Evolutionary conservation across 2,888 invertebrate genomes (phyloP), one percentile per base, ranked within the genome.

Genomic region (Toxonevra muliebris): DNA sequence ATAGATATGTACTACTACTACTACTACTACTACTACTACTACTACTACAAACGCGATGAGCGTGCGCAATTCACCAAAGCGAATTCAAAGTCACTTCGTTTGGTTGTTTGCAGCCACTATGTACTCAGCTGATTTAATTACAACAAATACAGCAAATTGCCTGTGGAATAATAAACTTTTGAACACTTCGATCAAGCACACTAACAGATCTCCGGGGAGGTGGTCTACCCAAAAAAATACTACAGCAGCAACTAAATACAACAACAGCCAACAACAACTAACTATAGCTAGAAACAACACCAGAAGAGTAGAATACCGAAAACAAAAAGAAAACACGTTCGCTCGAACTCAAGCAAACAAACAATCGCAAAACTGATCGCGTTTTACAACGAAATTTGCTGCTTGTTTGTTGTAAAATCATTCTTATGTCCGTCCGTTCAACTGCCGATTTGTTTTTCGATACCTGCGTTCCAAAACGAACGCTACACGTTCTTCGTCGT

Each of bases 191-290:
- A 65, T 19, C 15, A 66, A 66, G 53, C 52, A 70, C 52, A 70
- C 67, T 67, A 72, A 72, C 69, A 67, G 69, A 65, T 62, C 72
- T 70, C 70, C 48, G 62, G 72, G 72, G 71, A 65, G 61, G 65
- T 65, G 57, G 48, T 15, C 13, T 13, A 15, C 2, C 57, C 17
- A 10, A 17, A 54, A 17, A 54, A 19, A 15, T 50, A 13, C 20
- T 19, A 57, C 65, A 58, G 17, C 70, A 70, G 63, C 68, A 63
- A 67, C 67, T 68, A 63, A 65, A 71, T 65, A 69, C 52, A 65
- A 67, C 64, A 67, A 65, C 62, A 71, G n/a, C n/a, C n/a, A n/a
- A 69, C 52, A 65, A 67, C 64, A 67, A 65, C 62, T 69, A 68
- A 48, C 30, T 30, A 30, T 4, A 30, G 30, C 30, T 30, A 30